Conservation (phyloP, 2,797 vertebrate species). For the Epinephelus awoara region DNA sequence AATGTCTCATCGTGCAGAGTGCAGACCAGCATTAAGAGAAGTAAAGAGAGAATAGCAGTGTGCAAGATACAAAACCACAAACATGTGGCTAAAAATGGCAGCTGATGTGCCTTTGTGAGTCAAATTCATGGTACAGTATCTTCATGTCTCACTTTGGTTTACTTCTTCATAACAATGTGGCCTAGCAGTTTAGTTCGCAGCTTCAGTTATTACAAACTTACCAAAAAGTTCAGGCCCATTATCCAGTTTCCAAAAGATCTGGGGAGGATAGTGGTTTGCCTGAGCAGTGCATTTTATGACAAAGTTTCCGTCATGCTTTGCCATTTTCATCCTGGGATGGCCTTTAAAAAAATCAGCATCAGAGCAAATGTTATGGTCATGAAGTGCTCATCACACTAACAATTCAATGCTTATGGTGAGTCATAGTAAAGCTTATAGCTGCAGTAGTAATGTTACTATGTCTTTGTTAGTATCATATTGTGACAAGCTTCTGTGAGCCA, state of each 20-base stretch:
- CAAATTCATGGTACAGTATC: background rate
- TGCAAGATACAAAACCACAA: background rate
- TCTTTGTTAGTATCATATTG: too few species aligned
- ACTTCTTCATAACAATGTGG: background rate
- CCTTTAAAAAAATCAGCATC: constrained; percentile 63
- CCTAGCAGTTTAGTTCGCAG: background rate
- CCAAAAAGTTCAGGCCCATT: constrained; percentile 72
- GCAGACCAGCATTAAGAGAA: too few species aligned
- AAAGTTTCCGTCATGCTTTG: constrained; percentile 41
- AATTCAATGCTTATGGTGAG: background rate
- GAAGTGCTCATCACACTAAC: background rate
- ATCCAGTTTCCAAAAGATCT: constrained; percentile 77
- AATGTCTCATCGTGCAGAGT: too few species aligned
- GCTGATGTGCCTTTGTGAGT: background rate
- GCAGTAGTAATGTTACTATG: background rate
- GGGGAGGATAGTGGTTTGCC: constrained; percentile 64
- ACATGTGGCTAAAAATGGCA: background rate
- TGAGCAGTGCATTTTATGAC: constrained; percentile 76
- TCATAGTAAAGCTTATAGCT: background rate
- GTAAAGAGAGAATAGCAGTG: background rate
- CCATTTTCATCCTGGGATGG: constrained; percentile 63
- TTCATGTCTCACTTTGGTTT: background rate
- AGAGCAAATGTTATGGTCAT: constrained; percentile 6
- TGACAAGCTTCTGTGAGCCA: too few species aligned
- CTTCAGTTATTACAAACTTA: constrained; percentile 56